Percentiles rank a stretch among this genome's conserved stretches.
These are phyloP conservation scores for Balaeniceps rex DNA, from an alignment of 2,113 vertebrate genomes.

Conservation along the genomic window DNA sequence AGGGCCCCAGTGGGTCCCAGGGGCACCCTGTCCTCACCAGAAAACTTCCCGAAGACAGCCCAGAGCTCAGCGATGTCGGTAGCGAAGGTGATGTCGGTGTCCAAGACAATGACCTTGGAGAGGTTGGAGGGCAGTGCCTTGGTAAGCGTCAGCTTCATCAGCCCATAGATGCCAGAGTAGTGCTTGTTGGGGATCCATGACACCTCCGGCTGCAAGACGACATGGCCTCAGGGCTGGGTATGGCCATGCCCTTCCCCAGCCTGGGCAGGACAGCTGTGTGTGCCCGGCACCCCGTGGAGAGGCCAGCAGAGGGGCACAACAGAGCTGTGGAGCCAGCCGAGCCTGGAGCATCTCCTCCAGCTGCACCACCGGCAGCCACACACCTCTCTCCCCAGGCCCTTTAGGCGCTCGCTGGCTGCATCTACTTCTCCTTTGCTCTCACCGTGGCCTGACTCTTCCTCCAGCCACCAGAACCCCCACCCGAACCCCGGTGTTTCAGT, in stretches of 20 bases:
- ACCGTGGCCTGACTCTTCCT: background rate
- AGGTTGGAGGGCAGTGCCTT: constrained; percentile 85
- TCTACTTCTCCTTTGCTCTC: background rate
- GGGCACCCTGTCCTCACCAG: constrained; percentile 72
- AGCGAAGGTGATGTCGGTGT: constrained; percentile 96
- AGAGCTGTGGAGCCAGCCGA: background rate
- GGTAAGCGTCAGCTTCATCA: constrained; percentile 95
- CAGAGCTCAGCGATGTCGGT: constrained; percentile 95
- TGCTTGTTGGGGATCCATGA: constrained; percentile 98
- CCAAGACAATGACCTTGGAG: constrained; percentile 92
- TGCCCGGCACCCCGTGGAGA: rapidly evolving
- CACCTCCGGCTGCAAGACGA: constrained; percentile 81
- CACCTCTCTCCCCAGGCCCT: background rate
- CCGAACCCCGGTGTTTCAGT: background rate
- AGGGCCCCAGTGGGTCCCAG: background rate
- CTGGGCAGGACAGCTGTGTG: rapidly evolving
- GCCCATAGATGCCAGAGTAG: constrained; percentile 95
- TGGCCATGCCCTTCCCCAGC: background rate
- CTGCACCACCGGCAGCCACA: background rate
- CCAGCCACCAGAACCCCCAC: background rate
- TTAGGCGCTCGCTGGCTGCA: background rate
- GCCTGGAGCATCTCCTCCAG: background rate
- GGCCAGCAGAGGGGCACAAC: background rate
- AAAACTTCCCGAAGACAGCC: constrained; percentile 92
- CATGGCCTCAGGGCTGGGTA: background rate